phyloP scores from a whole-genome alignment of 2,113 vertebrate species.

The Actenoides lindsayi region DNA sequence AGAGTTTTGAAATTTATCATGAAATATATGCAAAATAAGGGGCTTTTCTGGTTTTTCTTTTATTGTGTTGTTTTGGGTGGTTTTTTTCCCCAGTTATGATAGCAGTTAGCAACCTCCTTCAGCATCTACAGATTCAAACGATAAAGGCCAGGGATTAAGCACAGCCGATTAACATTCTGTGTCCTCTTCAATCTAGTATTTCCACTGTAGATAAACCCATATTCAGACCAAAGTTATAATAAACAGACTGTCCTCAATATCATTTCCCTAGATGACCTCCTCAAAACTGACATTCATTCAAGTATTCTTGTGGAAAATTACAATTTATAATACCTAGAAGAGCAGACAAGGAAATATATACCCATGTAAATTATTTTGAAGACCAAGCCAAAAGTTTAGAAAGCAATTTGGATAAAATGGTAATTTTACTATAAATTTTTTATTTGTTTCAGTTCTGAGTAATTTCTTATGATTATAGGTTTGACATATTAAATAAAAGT shows the following conservation, averaged over 20 bases:
- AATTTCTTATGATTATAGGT: background rate
- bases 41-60: background rate
- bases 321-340: background rate
- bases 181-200: conserved; percentile 46
- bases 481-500: background rate
- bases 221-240: conserved; percentile 60
- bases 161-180: conserved; percentile 44
- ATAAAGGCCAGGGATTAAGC: conserved; percentile 54
- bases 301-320: conserved; percentile 55
- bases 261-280: conserved; percentile 62
- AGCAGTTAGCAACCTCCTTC: conserved; percentile 34
- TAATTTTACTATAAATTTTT: background rate
- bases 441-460: background rate
- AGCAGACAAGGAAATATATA: background rate
- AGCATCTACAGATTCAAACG: conserved; percentile 33
- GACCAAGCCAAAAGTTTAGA: background rate
- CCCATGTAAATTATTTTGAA: background rate
- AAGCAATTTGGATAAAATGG: background rate
- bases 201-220: conserved; percentile 44
- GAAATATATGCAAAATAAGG: background rate
- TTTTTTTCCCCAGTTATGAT: background rate
- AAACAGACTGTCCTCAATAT: conserved; percentile 73
- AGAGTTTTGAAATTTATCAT: background rate
- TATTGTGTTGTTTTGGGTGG: background rate
- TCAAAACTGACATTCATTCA: conserved; percentile 57